A percentile compares a stretch with the other conserved stretches of the same genome.
phyloP scores from a whole-genome alignment of 2,888 invertebrate species.

The Pristionchus maxplancki region DNA sequence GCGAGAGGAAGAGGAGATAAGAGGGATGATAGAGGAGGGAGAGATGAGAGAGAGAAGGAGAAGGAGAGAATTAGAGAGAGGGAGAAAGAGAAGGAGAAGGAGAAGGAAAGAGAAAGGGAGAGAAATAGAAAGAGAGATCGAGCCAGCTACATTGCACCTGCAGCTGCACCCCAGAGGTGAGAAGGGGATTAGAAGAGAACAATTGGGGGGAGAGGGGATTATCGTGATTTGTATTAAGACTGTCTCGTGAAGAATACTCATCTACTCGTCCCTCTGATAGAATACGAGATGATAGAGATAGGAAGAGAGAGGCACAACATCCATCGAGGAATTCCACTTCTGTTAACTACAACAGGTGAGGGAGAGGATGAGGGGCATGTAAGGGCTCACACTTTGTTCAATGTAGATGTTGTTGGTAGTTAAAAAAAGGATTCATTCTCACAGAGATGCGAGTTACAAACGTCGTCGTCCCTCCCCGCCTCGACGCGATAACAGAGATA shows the following conservation, averaged over 20 bases:
- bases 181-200: neutral
- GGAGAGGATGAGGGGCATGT: neutral
- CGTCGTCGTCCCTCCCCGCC: constrained; percentile 28
- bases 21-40: neutral
- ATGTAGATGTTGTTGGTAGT: neutral
- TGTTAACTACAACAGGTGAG: constrained; percentile 18
- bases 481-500: constrained; percentile 44
- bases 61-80: neutral
- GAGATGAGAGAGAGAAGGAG: constrained; percentile 26
- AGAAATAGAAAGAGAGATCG: constrained; percentile 30
- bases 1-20: constrained; percentile 31
- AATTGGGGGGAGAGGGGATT: neutral
- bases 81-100: neutral
- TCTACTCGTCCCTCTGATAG: neutral
- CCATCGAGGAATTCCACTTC: neutral
- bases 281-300: constrained; percentile 16
- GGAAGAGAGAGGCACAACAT: constrained; percentile 36
- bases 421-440: neutral
- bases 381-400: neutral
- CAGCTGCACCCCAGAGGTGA: constrained; percentile 36
- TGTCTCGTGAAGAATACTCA: constrained; percentile 15
- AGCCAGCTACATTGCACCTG: constrained; percentile 51
- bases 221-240: neutral
- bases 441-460: constrained; percentile 1
- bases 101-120: neutral